Conservation (phyloP, 2,113 vertebrate genomes). For the Zosterops pallidus region DNA sequence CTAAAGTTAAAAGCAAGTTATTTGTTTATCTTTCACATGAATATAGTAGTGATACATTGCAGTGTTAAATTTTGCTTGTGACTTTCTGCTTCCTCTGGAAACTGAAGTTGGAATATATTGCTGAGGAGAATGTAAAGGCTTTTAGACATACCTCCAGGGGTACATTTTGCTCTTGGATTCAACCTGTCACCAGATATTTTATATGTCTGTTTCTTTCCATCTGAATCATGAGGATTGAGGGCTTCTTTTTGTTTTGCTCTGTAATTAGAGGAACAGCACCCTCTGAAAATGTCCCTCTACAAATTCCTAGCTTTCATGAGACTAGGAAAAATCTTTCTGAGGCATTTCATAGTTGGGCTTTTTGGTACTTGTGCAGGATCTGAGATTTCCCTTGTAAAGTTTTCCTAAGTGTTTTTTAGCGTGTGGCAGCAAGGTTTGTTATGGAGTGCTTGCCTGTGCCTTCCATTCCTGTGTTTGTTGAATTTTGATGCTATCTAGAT, state of each 20-base stretch:
- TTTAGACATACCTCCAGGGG: neutral
- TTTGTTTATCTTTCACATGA: neutral
- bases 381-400: neutral
- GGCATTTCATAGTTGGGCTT: neutral
- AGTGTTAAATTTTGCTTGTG: neutral
- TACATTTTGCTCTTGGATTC: neutral
- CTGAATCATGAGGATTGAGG: neutral
- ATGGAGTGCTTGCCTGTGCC: accelerated
- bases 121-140: neutral
- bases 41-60: neutral
- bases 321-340: neutral
- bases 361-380: neutral
- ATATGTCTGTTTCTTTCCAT: neutral
- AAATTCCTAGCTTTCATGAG: neutral
- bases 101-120: neutral
- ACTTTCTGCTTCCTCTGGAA: neutral
- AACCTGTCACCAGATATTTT: neutral
- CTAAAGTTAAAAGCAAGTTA: neutral
- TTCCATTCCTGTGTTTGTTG: neutral
- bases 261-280: neutral
- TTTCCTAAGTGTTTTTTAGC: neutral
- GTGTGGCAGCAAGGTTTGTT: neutral
- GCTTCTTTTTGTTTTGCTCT: neutral
- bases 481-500: neutral
- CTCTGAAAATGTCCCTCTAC: neutral